A percentile compares a stretch with the other conserved stretches of the same genome.
These are phyloP conservation scores for Branchinecta lynchi DNA, from an alignment of 1,140 invertebrate species.

Conservation along the genomic window DNA sequence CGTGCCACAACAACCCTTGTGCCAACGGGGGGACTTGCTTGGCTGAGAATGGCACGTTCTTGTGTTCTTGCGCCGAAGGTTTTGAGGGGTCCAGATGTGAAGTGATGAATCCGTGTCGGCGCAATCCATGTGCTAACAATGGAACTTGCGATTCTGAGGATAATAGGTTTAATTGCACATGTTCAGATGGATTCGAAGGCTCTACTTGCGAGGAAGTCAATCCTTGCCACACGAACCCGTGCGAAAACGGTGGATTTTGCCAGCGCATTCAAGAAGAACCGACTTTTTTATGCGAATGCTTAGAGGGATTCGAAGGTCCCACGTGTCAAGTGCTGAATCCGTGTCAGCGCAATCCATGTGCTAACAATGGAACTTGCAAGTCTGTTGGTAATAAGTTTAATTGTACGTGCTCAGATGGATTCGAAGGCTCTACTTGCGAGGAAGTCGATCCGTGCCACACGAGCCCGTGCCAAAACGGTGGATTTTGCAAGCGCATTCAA, in stretches of 20 bases:
- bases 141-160: conserved; percentile 30
- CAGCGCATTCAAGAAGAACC: too few relatives aligned
- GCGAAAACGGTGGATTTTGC: conserved; percentile 29
- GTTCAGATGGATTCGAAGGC: conserved; percentile 28
- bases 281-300: too few relatives aligned
- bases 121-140: conserved; percentile 31
- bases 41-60: conserved; percentile 23
- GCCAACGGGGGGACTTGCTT: conserved; percentile 38
- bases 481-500: conserved; percentile 22
- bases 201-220: conserved; percentile 26
- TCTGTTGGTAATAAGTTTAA: conserved; percentile 29
- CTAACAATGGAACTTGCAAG: conserved; percentile 31
- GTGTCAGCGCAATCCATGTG: conserved; percentile 29
- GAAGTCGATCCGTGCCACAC: conserved; percentile 27
- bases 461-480: conserved; percentile 32
- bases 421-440: conserved; percentile 26
- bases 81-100: conserved; percentile 25
- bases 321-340: conserved; percentile 22
- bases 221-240: conserved; percentile 29
- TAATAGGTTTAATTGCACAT: conserved; percentile 28
- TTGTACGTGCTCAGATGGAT: conserved; percentile 28
- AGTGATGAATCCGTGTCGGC: conserved; percentile 24
- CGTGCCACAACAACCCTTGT: conserved; percentile 31
- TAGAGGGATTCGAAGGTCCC: conserved; percentile 24
- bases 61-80: conserved; percentile 22